Base-by-base conservation (phyloP, 1,140 invertebrate species). In the Zophobas atratus region DNA sequence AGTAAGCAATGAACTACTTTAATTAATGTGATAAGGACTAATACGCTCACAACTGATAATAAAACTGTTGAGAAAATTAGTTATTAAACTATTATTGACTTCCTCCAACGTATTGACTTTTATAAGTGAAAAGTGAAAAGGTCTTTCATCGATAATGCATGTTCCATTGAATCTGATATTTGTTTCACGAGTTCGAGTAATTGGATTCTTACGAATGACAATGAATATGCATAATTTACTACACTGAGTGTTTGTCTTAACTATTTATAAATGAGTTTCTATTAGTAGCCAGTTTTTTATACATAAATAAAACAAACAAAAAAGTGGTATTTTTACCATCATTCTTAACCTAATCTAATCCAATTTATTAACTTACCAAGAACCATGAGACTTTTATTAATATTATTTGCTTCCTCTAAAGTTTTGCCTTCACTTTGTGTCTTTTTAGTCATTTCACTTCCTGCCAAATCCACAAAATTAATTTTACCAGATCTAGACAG, bases 321-420 rank as follows among this genome's bases (percentile, higher is more conserved):
- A 20, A 20, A 20, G 20, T 20, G 43, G 43, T 8, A 3, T 4
- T 46, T 46, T 46, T 46, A 53, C 2, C 49, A 53, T 32, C 5
- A 53, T 8, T 2, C 2, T 53, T 4, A 8, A 32, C 49, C 2
- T 6, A 53, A 53, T 6, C 49, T 46, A 46, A 32, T 32, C 20
- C 49, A 53, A 53, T 53, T 53, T 8, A 46, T 46, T 46, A 34
- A 82, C 85, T 89, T 86, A 94, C 94, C 95, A 78, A 99, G 88
- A 1, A 99, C 98, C 91, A 99, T 98, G 0, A 97, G 88, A 81
- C 97, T 99, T 82, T 98, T 96, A 85, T 99, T 99, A 77, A 98
- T 99, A 85, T 97, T 98, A 84, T 98, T 98, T 0, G 97, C 97
- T 86, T 98, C 97, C 84, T 96, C 94, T 70, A 97, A 87, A 0